phyloP scores from a whole-genome alignment of 2,113 vertebrate species.

The Tonatia bakeri region DNA sequence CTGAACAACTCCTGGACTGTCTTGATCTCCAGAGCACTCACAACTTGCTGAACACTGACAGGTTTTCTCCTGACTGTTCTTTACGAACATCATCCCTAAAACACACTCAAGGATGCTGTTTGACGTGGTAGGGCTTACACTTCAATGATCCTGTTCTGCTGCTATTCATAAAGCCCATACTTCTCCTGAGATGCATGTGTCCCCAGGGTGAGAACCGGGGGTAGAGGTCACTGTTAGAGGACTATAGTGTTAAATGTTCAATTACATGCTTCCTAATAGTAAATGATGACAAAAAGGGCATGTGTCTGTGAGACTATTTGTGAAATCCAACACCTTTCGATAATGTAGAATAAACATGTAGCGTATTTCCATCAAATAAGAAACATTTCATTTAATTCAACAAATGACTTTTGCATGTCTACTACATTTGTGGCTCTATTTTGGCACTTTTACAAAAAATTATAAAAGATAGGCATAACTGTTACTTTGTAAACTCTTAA shows the following conservation, averaged over 20 bases:
- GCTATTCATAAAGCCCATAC: not conserved
- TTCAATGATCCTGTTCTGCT: not conserved
- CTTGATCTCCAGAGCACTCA: not conserved
- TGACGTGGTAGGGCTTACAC: too few relatives aligned
- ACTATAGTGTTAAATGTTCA: not conserved
- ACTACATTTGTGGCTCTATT: not conserved
- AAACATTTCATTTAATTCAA: slow-evolving; percentile 12
- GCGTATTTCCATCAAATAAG: not conserved
- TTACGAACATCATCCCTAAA: not conserved
- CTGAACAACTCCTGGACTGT: too few relatives aligned
- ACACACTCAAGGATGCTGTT: not conserved
- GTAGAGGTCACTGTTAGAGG: not conserved
- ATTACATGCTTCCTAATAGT: not conserved
- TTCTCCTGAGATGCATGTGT: not conserved
- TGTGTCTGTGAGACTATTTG: not conserved
- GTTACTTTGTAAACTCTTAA: not conserved
- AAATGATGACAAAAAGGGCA: not conserved
- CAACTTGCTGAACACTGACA: accelerated
- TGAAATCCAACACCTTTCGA: not conserved
- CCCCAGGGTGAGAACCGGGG: not conserved
- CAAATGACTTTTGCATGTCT: not conserved
- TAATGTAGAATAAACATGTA: not conserved
- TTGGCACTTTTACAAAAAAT: not conserved
- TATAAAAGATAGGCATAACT: not conserved
- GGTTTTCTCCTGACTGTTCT: not conserved